Conservation (phyloP, 2,113 vertebrate genomes). For the Fukomys damarensis region DNA sequence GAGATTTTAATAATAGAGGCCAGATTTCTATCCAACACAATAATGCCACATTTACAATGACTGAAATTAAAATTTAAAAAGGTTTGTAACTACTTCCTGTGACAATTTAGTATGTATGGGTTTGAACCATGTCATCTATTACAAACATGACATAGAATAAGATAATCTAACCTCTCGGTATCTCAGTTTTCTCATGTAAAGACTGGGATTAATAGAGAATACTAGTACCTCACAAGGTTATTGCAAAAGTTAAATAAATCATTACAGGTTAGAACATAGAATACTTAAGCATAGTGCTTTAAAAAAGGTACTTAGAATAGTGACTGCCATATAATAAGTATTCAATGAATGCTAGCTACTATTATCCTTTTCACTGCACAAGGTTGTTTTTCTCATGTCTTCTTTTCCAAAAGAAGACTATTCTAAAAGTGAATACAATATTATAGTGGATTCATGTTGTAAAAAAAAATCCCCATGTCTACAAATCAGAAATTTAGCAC, state of each 20-base stretch:
- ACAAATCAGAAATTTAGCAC: background rate
- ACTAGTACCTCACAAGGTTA: background rate
- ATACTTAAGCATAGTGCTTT: background rate
- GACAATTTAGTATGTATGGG: background rate
- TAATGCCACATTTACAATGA: background rate
- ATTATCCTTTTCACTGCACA: background rate
- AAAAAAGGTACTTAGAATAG: background rate
- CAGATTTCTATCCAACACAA: background rate
- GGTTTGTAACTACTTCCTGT: background rate
- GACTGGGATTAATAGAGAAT: background rate
- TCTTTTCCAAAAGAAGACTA: background rate
- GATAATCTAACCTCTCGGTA: background rate
- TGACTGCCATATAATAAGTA: background rate
- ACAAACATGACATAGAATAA: background rate
- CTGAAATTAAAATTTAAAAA: slow-evolving; percentile 27
- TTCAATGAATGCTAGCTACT: background rate
- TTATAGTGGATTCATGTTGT: background rate
- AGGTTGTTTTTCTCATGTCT: background rate
- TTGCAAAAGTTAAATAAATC: background rate
- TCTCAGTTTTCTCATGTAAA: slow-evolving; percentile 27
- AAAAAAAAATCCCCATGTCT: background rate
- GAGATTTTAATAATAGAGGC: background rate
- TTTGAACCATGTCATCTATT: background rate
- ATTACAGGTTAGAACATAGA: background rate
- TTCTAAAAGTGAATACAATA: background rate